phyloP scores from a whole-genome alignment of 2,797 vertebrate genomes.

The Sorex maritimensis region DNA sequence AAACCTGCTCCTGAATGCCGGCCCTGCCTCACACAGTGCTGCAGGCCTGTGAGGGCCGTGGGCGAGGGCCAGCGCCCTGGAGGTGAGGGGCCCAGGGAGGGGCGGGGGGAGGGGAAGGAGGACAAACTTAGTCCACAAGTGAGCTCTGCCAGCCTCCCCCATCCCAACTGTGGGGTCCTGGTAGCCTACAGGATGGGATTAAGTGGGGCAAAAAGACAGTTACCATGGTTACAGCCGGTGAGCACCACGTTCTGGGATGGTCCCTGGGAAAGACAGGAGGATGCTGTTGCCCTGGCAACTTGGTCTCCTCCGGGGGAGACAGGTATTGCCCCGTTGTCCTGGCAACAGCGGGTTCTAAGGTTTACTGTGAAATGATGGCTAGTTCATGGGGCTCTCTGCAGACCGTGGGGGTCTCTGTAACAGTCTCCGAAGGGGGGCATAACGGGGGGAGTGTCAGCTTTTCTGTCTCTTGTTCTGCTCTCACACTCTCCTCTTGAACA shows the following conservation, averaged over 20 bases:
- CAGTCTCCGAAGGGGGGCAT: neutral
- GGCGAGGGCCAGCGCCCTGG: neutral
- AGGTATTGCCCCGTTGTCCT: constrained; percentile 89
- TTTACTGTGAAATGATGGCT: constrained; percentile 79
- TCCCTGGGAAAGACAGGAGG: constrained; percentile 90
- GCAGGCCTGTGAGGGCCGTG: constrained; percentile 73
- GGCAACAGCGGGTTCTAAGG: constrained; percentile 85
- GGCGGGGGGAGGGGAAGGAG: constrained; percentile 28
- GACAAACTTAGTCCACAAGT: constrained; percentile 84
- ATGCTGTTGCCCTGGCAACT: constrained; percentile 91
- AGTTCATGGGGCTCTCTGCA: constrained; percentile 72
- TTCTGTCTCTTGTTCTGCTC: constrained; percentile 41
- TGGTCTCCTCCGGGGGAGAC: constrained; percentile 87
- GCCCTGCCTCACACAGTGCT: constrained; percentile 73
- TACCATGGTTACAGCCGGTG: constrained; percentile 90
- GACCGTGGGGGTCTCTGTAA: constrained; percentile 49
- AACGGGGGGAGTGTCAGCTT: neutral
- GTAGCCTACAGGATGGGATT: constrained; percentile 82
- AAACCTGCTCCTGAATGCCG: constrained; percentile 86
- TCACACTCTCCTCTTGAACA: constrained; percentile 16
- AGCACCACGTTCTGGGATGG: constrained; percentile 89
- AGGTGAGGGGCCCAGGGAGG: neutral
- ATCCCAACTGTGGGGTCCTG: constrained; percentile 70
- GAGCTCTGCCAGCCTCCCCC: constrained; percentile 77
- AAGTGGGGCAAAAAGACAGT: constrained; percentile 91